A percentile compares a stretch with the other conserved stretches of the same genome.
Evolutionary conservation across 2,888 invertebrate genomes (phyloP).

Genomic region (Watsonalla binaria): DNA sequence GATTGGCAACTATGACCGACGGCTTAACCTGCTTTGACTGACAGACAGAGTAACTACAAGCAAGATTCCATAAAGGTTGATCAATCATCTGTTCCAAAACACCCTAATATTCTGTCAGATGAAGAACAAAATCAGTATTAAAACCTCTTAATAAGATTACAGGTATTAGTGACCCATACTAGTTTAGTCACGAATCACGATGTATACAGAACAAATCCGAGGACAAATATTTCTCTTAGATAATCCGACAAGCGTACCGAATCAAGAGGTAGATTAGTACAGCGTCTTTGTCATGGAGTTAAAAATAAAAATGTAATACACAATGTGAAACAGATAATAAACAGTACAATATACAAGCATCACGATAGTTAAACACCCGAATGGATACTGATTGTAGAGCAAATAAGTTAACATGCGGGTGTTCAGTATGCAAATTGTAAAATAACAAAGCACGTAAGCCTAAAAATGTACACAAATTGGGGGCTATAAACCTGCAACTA

Average conservation of each 20-base stretch:
- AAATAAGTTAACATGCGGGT: conserved; percentile 44
- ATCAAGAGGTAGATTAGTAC: conserved; percentile 19
- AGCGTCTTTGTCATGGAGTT: conserved; percentile 22
- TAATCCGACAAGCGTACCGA: conserved; percentile 43
- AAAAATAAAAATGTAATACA: conserved; percentile 14
- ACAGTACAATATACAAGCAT: conserved; percentile 22
- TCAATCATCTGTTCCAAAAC: no score
- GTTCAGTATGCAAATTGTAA: conserved; percentile 45
- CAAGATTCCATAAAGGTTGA: no score
- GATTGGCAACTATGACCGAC: no score
- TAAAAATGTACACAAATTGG: conserved; percentile 59
- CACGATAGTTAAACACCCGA: conserved; percentile 26
- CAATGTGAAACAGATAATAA: conserved; percentile 20
- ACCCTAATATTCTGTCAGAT: not conserved
- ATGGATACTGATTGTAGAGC: conserved; percentile 15
- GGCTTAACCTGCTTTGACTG: no score
- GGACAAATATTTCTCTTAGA: conserved; percentile 53
- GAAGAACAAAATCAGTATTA: not conserved
- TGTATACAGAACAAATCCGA: conserved; percentile 37
- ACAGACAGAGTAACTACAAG: no score
- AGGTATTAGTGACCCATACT: conserved; percentile 6
- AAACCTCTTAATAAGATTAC: conserved; percentile 19
- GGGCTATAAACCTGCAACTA: conserved; percentile 19
- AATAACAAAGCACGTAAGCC: conserved; percentile 39
- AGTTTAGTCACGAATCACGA: conserved; percentile 42